Evolutionary conservation across 1,140 invertebrate species (phyloP), one percentile per base, ranked within the genome.

Genomic region (Solenopsis invicta): DNA sequence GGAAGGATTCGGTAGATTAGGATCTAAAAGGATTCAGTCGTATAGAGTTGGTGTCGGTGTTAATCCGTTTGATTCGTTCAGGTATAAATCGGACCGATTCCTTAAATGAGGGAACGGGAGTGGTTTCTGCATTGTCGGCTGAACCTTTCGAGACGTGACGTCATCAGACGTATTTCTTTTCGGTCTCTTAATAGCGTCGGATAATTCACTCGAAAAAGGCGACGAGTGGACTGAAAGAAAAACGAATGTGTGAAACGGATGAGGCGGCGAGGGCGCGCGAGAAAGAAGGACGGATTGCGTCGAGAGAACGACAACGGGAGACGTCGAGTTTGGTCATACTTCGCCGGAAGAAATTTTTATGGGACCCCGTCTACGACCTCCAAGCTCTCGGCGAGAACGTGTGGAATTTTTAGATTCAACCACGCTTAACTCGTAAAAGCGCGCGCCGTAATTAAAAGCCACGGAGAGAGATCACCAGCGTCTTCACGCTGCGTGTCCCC

Each of bases 301-400:
- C 21, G 54, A 72, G 48, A 45, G 37, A 77, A 2, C 66, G 67
- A 41, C 18, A 50, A 85, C 62, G 66, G 48, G 56, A 71, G 74
- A 77, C 75, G 75, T 62, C 54, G 88, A 86, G 81, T 92, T 88
- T 37, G 89, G 90, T 91, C 88, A 91, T 92, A 89, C 87, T 84
- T 82, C 87, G 92, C 80, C 89, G 88, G 93, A 93, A 94, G 93
- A 94, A 91, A 95, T 95, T 95, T 94, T 95, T 94, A 94, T 94
- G 91, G 92, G 78, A 84, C 88, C 88, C 91, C 88, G 69, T 89
- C 76, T 82, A 89, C 87, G 86, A 85, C 88, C 86, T 74, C 89
- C 88, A 89, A 62, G 69, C 89, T 78, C 87, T 71, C 87, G 80
- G 21, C 67, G 91, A 61, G 93, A 93, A 94, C 92, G 93, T 87